phyloP scores from a whole-genome alignment of 2,113 vertebrate species.

The Drymodes brunneopygia region DNA sequence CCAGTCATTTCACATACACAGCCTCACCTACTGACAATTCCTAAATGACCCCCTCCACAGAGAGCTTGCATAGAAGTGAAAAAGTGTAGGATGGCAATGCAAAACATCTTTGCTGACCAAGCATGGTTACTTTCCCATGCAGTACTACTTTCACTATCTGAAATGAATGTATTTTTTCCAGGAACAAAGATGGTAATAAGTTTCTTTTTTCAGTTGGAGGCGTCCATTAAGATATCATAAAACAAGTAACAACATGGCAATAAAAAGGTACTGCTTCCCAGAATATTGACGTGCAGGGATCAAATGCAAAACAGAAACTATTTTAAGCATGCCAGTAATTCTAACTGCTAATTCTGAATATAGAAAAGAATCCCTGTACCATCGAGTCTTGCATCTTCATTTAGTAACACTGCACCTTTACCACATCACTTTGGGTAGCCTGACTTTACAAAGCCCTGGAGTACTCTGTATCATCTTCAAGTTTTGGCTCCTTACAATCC shows the following conservation, averaged over 20 bases:
- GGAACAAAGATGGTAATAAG: neutral
- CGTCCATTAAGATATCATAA: neutral
- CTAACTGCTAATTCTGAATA: neutral
- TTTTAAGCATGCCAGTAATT: neutral
- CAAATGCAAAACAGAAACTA: neutral
- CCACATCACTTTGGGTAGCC: neutral
- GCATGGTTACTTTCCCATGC: neutral
- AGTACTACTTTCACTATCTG: neutral
- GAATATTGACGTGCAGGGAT: neutral
- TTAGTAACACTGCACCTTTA: neutral
- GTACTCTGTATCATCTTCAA: neutral
- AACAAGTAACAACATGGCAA: neutral
- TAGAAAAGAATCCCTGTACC: neutral
- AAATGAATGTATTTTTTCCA: neutral
- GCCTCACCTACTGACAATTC: neutral
- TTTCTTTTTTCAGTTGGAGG: neutral
- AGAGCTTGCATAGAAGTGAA: fast-evolving
- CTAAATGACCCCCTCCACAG: neutral
- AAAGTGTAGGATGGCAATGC: neutral
- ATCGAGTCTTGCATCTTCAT: neutral
- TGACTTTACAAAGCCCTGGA: neutral
- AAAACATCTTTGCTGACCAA: neutral
- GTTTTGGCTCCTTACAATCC: neutral
- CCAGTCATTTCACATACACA: neutral
- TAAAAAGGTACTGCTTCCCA: neutral